Evolutionary conservation across 2,888 invertebrate species (phyloP), one percentile per base, ranked within the genome.

Genomic region (Drosophila koepferae): DNA sequence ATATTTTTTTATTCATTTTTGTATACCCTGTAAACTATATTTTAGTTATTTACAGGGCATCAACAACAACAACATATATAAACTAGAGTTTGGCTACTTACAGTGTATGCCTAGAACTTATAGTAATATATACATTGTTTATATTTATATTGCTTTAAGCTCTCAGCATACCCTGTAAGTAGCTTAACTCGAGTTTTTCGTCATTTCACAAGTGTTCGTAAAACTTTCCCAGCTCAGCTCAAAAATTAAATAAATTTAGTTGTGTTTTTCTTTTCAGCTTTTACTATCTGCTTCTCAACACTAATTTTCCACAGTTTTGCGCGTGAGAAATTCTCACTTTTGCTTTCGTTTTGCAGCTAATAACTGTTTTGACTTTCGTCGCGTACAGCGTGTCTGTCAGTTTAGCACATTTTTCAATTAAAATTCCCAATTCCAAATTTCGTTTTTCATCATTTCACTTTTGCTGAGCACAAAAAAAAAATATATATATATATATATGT

Each of bases 311-410:
- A 38, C n/a, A 2, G n/a, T n/a, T 38, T n/a, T n/a, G 38, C 38
- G 38, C n/a, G 14, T 48, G 18, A 14, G 38, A 60, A 23, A 58
- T 58, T 46, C 43, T 34, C 43, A 56, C 36, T 60, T 40, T 10
- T 43, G 44, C 43, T 58, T 58, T 58, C 44, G 34, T 10, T 58
- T 40, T 12, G 38, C 23, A 54, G 38, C 38, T 5, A 16, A 20
- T 23, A n/a, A 23, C 40, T 23, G 9, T 5, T 55, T 40, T 28
- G 38, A 7, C 38, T 20, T 53, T 36, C 40, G 28, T n/a, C 20
- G n/a, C 36, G 9, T 49, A 43, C 62, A 62, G 55, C 58, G 74
- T 68, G 68, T 53, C 2, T 18, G 14, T 9, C 18, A 12, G 41
- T 14, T 20, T 23, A 31, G 28, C 23, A 28, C 46, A 18, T 54